Evolutionary conservation across 2,888 invertebrate species (phyloP).

Genomic region (Nephrocerus scutellatus): DNA sequence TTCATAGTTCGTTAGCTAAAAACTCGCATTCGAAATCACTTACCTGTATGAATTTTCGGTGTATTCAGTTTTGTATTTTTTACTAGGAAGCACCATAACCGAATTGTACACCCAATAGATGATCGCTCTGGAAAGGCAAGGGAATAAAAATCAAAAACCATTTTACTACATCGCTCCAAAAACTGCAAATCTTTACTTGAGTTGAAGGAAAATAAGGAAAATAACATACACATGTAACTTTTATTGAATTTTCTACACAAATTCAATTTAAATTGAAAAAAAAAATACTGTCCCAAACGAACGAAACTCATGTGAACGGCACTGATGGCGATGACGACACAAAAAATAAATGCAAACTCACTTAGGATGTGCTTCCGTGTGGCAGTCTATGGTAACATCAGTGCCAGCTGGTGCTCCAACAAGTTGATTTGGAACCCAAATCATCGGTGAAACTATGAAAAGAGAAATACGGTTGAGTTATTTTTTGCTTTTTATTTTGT

Average conservation of each 20-base stretch:
- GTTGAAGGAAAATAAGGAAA: slow-evolving; percentile 1
- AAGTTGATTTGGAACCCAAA: slow-evolving; percentile 89
- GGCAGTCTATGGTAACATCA: slow-evolving; percentile 87
- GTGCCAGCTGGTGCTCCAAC: slow-evolving; percentile 86
- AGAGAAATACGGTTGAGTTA: slow-evolving; percentile 30
- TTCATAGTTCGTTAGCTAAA: too few relatives aligned
- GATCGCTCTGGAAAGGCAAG: slow-evolving; percentile 58
- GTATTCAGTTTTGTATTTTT: slow-evolving; percentile 77
- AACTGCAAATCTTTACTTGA: too few relatives aligned
- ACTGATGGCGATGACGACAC: slow-evolving; percentile 7
- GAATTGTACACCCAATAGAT: slow-evolving; percentile 90
- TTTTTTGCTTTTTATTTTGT: slow-evolving; percentile 17
- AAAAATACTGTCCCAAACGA: not conserved
- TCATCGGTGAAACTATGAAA: slow-evolving; percentile 78
- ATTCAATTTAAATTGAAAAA: slow-evolving; percentile 11
- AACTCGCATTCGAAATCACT: too few relatives aligned
- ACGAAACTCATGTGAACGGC: slow-evolving; percentile 1
- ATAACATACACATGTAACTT: slow-evolving; percentile 2
- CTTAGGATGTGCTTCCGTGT: slow-evolving; percentile 82
- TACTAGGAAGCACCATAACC: slow-evolving; percentile 81
- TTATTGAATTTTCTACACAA: slow-evolving; percentile 5
- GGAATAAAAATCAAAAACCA: slow-evolving; percentile 13
- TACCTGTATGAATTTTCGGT: slow-evolving; percentile 78
- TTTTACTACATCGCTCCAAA: not conserved
- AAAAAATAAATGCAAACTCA: slow-evolving; percentile 30